A percentile compares a stretch with the other conserved stretches of the same genome.
phyloP scores from a whole-genome alignment of 1,140 invertebrate genomes.

The Acromyrmex echinatior region DNA sequence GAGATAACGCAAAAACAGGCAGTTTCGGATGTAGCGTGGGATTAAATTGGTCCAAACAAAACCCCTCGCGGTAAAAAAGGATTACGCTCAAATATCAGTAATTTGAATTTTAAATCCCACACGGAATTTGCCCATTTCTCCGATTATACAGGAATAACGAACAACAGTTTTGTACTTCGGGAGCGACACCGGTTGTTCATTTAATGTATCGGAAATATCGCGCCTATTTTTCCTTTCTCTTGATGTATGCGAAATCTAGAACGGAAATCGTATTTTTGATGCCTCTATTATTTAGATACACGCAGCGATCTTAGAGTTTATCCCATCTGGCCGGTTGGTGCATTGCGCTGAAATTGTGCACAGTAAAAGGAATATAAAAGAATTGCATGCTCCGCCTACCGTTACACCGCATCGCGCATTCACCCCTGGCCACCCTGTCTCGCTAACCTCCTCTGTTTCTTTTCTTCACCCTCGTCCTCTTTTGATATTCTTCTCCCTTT shows the following conservation, averaged over 20 bases:
- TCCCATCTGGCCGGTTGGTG: conserved; percentile 54
- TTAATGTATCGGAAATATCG: not conserved
- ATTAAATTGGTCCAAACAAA: conserved; percentile 41
- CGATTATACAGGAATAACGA: conserved; percentile 28
- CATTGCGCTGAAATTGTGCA: conserved; percentile 71
- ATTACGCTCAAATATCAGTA: conserved; percentile 39
- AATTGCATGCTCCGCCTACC: conserved; percentile 45
- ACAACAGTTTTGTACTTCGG: conserved; percentile 18
- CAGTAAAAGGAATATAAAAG: conserved; percentile 53
- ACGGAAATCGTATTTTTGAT: conserved; percentile 3
- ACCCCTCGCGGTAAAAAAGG: conserved; percentile 4
- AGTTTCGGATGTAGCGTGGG: not conserved
- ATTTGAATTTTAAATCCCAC: conserved; percentile 40
- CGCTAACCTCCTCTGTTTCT: not conserved
- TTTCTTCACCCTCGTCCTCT: not conserved
- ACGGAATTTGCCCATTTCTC: conserved; percentile 3
- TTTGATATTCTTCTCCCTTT: not conserved
- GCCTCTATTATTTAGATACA: conserved; percentile 59
- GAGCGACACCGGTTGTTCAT: not conserved
- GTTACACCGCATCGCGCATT: conserved; percentile 6
- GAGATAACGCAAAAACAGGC: not conserved
- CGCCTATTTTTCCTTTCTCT: not conserved
- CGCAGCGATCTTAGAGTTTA: conserved; percentile 64
- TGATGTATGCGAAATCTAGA: conserved; percentile 4
- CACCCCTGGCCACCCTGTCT: not conserved